phyloP scores from a whole-genome alignment of 2,888 invertebrate species.

The Pogonocherus hispidulus region DNA sequence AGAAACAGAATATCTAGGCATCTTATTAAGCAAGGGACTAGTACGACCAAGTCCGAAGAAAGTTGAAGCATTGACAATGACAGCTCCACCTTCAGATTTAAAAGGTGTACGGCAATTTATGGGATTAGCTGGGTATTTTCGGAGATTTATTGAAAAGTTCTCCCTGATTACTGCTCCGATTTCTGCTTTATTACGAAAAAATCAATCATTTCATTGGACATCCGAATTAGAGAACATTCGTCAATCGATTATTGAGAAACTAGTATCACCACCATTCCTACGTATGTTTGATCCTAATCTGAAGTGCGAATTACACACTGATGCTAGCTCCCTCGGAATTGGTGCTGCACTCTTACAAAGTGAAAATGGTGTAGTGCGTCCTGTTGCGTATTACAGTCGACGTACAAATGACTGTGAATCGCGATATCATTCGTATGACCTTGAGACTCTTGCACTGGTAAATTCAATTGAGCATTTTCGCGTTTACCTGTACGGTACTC shows the following conservation, averaged over 20 bases:
- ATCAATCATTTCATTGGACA: constrained; percentile 27
- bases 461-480: constrained; percentile 44
- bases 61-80: constrained; percentile 34
- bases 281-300: not conserved
- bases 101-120: constrained; percentile 39
- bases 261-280: not conserved
- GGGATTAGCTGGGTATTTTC: constrained; percentile 39
- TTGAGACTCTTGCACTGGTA: constrained; percentile 48
- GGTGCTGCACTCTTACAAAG: not conserved
- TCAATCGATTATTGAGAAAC: not conserved
- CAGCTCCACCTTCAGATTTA: constrained; percentile 29
- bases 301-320: not conserved
- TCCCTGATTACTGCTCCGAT: constrained; percentile 35
- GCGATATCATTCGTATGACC: constrained; percentile 44
- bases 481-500: constrained; percentile 40
- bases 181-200: constrained; percentile 33
- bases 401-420: constrained; percentile 36
- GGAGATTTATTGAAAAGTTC: constrained; percentile 33
- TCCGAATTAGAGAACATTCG: constrained; percentile 31
- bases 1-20: constrained; percentile 31
- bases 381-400: constrained; percentile 41
- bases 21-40: constrained; percentile 18
- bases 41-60: constrained; percentile 29
- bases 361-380: constrained; percentile 8
- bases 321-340: constrained; percentile 1